Evolutionary conservation across 2,888 invertebrate genomes (phyloP), one percentile per base, ranked within the genome.

Genomic region (Leucoma salicis): DNA sequence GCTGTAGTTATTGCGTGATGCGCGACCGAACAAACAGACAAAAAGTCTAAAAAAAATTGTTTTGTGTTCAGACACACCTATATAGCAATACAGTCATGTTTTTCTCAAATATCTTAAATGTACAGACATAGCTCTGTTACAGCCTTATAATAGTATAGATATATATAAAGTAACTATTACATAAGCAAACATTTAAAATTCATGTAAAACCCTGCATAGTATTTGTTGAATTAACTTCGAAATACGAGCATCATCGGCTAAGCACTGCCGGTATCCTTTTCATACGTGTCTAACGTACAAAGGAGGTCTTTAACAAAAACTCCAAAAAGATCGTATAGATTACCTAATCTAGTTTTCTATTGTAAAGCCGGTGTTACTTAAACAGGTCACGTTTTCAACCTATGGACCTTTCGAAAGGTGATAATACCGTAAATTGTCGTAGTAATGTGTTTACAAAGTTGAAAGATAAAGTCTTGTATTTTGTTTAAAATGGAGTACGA

Each of bases 301-400:
- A 59, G 42, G 32, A 32, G 21, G 11, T 44, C 32, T 41, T 57
- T 49, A 44, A 53, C 42, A 43, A 52, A 50, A 49, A 40, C 49
- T 47, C 45, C 45, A 49, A 58, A 45, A 43, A 47, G 55, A 58
- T 55, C 60, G 62, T 49, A 53, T 63, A 65, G 67, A 66, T 66
- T 65, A 56, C 66, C 47, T 67, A 67, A 66, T 66, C 63, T 52
- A 52, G 49, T 63, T 66, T 49, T 38, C 49, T 47, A 63, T 65
- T 66, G 67, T 65, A 53, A 53, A 33, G 13, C 5, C 4, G 34
- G 31, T 25, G 41, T 52, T 57, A 56, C 35, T 37, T 14, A 59
- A 27, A 40, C 57, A 34, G 14, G 14, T 39, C 61, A 61, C 59
- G 59, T 59, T 38, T 33, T n/a, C 36, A 14, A 31, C 45, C 42